Conservation (phyloP, 1,140 invertebrate species). For the Mycetomoellerius zeteki region DNA sequence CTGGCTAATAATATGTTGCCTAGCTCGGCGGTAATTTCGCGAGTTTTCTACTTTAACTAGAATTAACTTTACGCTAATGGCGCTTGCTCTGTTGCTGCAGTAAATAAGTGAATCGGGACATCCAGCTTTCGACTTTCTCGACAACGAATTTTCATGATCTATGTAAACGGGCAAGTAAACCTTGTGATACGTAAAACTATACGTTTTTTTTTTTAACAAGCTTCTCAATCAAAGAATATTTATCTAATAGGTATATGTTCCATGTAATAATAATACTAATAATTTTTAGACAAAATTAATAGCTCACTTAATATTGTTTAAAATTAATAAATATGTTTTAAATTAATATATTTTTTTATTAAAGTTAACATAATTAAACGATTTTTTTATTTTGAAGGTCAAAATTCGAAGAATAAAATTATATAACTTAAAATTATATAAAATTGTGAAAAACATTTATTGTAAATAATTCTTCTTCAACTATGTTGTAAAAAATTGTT, state of each 20-base stretch:
- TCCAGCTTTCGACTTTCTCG: slow-evolving; percentile 36
- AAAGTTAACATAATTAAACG: too few species aligned
- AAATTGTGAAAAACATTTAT: too few species aligned
- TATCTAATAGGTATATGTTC: neutral
- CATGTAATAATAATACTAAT: slow-evolving; percentile 1
- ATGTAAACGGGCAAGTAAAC: neutral
- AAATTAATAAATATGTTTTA: too few species aligned
- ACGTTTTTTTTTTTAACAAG: neutral
- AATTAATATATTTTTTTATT: too few species aligned
- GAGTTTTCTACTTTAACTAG: slow-evolving; percentile 73
- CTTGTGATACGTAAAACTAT: neutral
- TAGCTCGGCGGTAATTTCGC: slow-evolving; percentile 37
- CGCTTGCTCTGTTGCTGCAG: slow-evolving; percentile 39
- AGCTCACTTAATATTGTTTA: too few species aligned
- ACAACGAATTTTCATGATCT: slow-evolving; percentile 41
- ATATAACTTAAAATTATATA: too few species aligned
- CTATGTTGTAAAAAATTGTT: too few species aligned
- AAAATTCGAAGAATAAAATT: too few species aligned
- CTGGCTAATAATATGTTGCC: slow-evolving; percentile 57
- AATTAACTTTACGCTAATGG: slow-evolving; percentile 67
- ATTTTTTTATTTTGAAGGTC: too few species aligned
- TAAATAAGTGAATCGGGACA: slow-evolving; percentile 55
- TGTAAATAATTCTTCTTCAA: too few species aligned
- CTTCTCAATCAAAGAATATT: neutral
- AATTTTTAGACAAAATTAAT: neutral